phyloP scores from a whole-genome alignment of 2,797 vertebrate genomes.

The Gallinago nigripennis region DNA sequence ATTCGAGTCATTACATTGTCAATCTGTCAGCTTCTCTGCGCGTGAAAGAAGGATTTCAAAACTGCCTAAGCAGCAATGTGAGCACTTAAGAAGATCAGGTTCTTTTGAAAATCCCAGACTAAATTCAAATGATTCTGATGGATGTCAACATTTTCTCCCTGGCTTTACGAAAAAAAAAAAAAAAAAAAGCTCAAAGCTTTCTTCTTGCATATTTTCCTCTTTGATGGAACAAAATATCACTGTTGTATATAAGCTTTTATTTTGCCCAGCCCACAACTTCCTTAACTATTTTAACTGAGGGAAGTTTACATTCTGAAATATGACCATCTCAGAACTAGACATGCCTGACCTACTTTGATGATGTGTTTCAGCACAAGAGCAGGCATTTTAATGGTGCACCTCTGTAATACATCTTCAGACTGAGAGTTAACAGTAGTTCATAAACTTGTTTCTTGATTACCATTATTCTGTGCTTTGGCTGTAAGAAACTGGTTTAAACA shows the following conservation, averaged over 20 bases:
- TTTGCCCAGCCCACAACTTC: neutral
- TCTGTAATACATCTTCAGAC: neutral
- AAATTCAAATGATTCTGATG: neutral
- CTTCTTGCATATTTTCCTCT: neutral
- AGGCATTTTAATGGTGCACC: neutral
- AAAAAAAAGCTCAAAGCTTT: neutral
- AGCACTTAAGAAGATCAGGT: slow-evolving; percentile 6
- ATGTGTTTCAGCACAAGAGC: neutral
- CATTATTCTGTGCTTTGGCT: neutral
- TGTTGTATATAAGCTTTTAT: neutral
- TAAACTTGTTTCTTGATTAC: neutral
- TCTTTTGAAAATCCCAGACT: neutral
- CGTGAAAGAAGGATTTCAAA: neutral
- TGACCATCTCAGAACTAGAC: neutral
- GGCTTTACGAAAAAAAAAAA: neutral
- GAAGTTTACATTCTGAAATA: neutral
- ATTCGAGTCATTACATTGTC: neutral
- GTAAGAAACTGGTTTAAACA: neutral
- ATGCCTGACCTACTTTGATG: slow-evolving; percentile 10
- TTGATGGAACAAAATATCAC: neutral
- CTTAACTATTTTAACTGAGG: neutral
- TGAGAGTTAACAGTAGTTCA: neutral
- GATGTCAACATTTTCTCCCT: neutral
- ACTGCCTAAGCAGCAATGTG: neutral
- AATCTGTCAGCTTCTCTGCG: neutral